Conservation (phyloP, 2,113 vertebrate species). For the Nyctibius bracteatus region DNA sequence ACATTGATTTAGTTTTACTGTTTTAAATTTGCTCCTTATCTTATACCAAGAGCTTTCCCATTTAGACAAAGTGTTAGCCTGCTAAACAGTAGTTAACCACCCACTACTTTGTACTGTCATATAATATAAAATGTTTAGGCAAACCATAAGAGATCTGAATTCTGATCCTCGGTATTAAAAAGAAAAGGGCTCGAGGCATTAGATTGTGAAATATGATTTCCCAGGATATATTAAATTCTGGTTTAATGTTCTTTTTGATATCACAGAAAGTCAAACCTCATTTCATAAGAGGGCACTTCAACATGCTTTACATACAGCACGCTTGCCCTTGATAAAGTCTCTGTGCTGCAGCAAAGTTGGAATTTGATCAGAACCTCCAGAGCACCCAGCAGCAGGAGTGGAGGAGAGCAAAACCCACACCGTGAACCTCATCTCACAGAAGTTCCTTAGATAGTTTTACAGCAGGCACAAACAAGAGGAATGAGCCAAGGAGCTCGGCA, state of each 20-base stretch:
- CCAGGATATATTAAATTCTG: constrained; percentile 56
- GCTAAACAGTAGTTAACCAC: constrained; percentile 17
- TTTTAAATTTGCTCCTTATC: neutral
- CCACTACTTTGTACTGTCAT: constrained; percentile 27
- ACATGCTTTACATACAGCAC: constrained; percentile 9
- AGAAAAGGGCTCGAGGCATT: constrained; percentile 37
- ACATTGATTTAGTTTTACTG: neutral
- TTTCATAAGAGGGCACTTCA: constrained; percentile 15
- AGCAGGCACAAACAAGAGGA: constrained; percentile 18
- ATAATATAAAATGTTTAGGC: constrained; percentile 46
- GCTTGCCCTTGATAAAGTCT: constrained; percentile 23
- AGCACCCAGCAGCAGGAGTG: neutral
- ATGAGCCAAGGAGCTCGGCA: neutral
- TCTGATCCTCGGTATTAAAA: constrained; percentile 45
- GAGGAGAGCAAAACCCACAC: constrained; percentile 16
- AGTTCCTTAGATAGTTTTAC: constrained; percentile 22
- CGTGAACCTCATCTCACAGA: neutral
- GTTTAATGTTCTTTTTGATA: constrained; percentile 56
- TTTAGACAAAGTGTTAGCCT: neutral
- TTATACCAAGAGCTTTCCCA: constrained; percentile 10
- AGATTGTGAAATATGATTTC: constrained; percentile 60
- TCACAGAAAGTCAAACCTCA: constrained; percentile 39
- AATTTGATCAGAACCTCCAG: constrained; percentile 37
- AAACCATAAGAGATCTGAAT: constrained; percentile 55
- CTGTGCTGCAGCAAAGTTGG: constrained; percentile 9